Evolutionary conservation across 2,113 vertebrate species (phyloP), one percentile per base, ranked within the genome.

Genomic region (Ivindomyrus marchei): DNA sequence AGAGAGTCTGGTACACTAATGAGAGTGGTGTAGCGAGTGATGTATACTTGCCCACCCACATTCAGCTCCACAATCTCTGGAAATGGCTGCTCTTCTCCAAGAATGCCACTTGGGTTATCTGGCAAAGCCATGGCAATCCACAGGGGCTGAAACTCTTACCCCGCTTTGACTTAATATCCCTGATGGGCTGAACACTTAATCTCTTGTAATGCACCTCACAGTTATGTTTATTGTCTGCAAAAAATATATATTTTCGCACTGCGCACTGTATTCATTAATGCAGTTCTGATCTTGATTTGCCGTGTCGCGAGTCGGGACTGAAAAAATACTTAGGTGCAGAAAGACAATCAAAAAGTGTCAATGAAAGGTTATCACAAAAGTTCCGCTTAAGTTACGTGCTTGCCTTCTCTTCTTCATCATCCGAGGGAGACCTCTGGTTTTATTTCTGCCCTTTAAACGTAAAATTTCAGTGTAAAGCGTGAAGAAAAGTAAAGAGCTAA

Each of bases 31-130:
- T 96, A 97, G 47, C 97, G 97, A 15, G 98, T 99, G 92, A 99
- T 98, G 90, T 99, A 99, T 91, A 98, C 98, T 93, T 99, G 98
- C 0, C 98, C 98, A 0, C 98, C 98, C 39, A 99, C 98, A 0
- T 99, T 98, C 87, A 99, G 96, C 94, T 99, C 98, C 45, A 99
- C 95, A 84, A 99, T 98, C 89, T 99, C 97, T 0, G 97, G 97
- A 93, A 98, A 98, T 86, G 94, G 89, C 3, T 92, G 90, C 50
- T 97, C 97, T 83, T 98, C 97, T 31, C 84, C 89, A 49, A 94
- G 93, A 92, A 96, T 94, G 17, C 95, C 93, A 87, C 95, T 93
- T 1, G 93, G 0, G 19, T 93, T 93, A 53, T 97, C 97, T 46
- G 96, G 96, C 94, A 98, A 94, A 94, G 97, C 97, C 97, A 98